phyloP scores from a whole-genome alignment of 2,888 invertebrate genomes.

The Pantelozetes paolii region DNA sequence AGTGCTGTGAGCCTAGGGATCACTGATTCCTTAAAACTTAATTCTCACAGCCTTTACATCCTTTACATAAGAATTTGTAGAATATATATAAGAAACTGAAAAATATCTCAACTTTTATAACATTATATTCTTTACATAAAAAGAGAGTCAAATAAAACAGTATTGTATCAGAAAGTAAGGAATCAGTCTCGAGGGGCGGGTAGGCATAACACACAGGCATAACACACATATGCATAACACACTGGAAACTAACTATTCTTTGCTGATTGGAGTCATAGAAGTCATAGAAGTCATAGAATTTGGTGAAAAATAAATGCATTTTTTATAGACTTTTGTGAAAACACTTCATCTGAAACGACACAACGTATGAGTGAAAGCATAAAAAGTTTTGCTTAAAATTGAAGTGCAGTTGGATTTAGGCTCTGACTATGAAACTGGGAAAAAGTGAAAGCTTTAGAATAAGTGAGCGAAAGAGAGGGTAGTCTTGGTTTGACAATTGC shows the following conservation, averaged over 20 bases:
- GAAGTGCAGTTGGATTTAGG: background rate
- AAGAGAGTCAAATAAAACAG: conserved; percentile 17
- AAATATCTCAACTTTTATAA: conserved; percentile 23
- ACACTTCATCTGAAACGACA: conserved; percentile 25
- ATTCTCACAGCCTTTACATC: background rate
- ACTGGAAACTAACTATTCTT: conserved; percentile 33
- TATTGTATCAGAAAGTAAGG: conserved; percentile 4
- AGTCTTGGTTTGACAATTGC: conserved; percentile 3
- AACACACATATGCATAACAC: background rate
- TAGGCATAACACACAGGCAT: background rate
- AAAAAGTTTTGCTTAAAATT: background rate
- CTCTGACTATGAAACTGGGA: background rate
- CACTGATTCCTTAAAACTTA: conserved; percentile 2
- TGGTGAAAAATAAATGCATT: conserved; percentile 33
- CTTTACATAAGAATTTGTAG: conserved; percentile 2
- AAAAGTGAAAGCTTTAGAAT: background rate
- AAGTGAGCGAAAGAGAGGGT: background rate
- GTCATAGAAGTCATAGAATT: conserved; percentile 29
- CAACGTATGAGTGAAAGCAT: background rate
- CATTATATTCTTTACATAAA: background rate
- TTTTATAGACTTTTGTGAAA: conserved; percentile 39
- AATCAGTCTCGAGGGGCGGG: conserved; percentile 21
- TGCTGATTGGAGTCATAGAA: conserved; percentile 33
- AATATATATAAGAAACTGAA: background rate
- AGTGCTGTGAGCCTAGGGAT: background rate